Evolutionary conservation across 2,797 vertebrate species (phyloP), one percentile per base, ranked within the genome.

Genomic region (Harpagifer antarcticus): DNA sequence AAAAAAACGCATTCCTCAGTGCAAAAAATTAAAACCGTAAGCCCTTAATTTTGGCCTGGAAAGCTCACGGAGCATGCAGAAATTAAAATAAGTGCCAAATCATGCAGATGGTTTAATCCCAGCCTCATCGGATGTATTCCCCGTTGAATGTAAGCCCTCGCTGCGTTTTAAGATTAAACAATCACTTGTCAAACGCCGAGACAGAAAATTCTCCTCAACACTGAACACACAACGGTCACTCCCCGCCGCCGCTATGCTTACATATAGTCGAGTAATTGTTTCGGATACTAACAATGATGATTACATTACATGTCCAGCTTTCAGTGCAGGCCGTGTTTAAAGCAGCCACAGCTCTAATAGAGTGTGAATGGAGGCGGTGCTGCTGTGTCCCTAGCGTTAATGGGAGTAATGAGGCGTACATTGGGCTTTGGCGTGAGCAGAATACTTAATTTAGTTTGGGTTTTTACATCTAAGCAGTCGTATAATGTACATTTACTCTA

Each of bases 21-120:
- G 48, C n/a, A 42, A 40, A 33, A 67, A 19, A 14, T 20, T 2
- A 20, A 44, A 27, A 72, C 27, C 33, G 49, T 59, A 81, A 87
- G 47, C 72, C 64, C 40, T 19, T 72, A 73, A 72, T 76, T 81
- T 84, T 78, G 78, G 66, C 75, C 69, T 62, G 3, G 7, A 47
- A 77, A 61, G 40, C 68, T 75, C 63, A 79, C 33, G 48, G 20
- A 72, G 73, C 66, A 58, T 43, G 50, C 15, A 40, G 13, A 74
- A 74, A 59, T 67, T 60, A 82, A 71, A 71, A 67, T 48, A 84
- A 84, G 10, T 62, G 75, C 82, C 80, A 85, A 86, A 86, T 83
- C 67, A 67, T 62, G 70, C 85, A 82, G 84, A 86, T 87, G 86
- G 85, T 84, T 86, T 86, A 86, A 84, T 82, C 82, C 76, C 72